phyloP scores from a whole-genome alignment of 2,888 invertebrate species.

The Latheticus oryzae region DNA sequence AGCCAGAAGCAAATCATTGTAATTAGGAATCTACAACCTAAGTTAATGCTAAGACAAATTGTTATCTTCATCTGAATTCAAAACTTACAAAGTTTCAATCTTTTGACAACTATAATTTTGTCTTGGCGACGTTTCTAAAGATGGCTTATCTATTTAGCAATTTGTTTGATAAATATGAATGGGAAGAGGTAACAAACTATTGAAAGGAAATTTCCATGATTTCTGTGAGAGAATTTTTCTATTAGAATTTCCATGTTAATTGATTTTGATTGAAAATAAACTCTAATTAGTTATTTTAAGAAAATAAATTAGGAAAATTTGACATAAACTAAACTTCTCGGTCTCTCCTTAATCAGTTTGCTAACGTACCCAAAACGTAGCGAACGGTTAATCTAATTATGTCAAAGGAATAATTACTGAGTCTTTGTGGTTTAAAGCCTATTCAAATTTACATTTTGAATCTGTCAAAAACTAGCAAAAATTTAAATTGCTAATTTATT shows the following conservation, averaged over 20 bases:
- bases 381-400: slow-evolving; percentile 29
- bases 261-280: too few relatives aligned
- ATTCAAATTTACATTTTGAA: slow-evolving; percentile 20
- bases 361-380: slow-evolving; percentile 21
- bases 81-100: slow-evolving; percentile 24
- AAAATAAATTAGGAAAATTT: too few relatives aligned
- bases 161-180: slow-evolving; percentile 29
- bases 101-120: slow-evolving; percentile 32
- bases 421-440: slow-evolving; percentile 20
- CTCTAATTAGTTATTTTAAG: too few relatives aligned
- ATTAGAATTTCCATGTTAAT: too few relatives aligned
- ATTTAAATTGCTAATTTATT: slow-evolving; percentile 18
- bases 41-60: slow-evolving; percentile 13
- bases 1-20: slow-evolving; percentile 18
- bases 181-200: slow-evolving; percentile 8
- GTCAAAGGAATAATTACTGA: slow-evolving; percentile 28
- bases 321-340: too few relatives aligned
- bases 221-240: too few relatives aligned
- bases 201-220: slow-evolving; percentile 28
- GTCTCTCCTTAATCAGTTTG: too few relatives aligned
- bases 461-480: slow-evolving; percentile 25
- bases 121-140: slow-evolving; percentile 11
- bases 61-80: slow-evolving; percentile 20
- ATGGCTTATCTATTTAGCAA: slow-evolving; percentile 27
- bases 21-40: slow-evolving; percentile 22